phyloP scores from a whole-genome alignment of 2,888 invertebrate species.

The Tetragonula carbonaria region DNA sequence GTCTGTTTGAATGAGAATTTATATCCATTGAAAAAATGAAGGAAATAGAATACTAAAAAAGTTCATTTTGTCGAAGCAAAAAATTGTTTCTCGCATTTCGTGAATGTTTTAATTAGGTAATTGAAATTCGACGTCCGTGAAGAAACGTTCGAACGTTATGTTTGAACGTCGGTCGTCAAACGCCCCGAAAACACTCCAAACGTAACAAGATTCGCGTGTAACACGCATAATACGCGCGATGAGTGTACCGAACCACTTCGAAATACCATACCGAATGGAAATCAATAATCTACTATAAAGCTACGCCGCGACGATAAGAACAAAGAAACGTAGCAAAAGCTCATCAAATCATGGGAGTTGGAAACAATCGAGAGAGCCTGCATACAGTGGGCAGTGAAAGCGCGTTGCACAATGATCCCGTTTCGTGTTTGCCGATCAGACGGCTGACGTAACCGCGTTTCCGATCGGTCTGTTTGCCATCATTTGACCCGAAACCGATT shows the following conservation, averaged over 20 bases:
- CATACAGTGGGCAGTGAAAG: conserved; percentile 62
- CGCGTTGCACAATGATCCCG: conserved; percentile 69
- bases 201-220: no score
- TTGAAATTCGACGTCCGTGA: no score
- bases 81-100: no score
- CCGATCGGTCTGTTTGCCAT: conserved; percentile 56
- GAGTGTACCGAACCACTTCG: not conserved
- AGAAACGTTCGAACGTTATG: no score
- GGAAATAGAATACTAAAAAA: no score
- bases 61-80: no score
- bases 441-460: conserved; percentile 62
- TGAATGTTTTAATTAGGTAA: no score
- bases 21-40: no score
- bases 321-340: not conserved
- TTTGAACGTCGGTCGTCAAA: no score
- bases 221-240: not conserved
- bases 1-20: no score
- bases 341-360: conserved; percentile 34
- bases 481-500: conserved; percentile 40
- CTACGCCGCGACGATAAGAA: not conserved
- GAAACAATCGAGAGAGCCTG: conserved; percentile 35
- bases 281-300: not conserved
- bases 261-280: not conserved
- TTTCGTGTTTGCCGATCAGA: conserved; percentile 54
- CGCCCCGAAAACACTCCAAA: no score